Evolutionary conservation across 1,140 invertebrate species (phyloP).

Genomic region (Eriosoma lanigerum): DNA sequence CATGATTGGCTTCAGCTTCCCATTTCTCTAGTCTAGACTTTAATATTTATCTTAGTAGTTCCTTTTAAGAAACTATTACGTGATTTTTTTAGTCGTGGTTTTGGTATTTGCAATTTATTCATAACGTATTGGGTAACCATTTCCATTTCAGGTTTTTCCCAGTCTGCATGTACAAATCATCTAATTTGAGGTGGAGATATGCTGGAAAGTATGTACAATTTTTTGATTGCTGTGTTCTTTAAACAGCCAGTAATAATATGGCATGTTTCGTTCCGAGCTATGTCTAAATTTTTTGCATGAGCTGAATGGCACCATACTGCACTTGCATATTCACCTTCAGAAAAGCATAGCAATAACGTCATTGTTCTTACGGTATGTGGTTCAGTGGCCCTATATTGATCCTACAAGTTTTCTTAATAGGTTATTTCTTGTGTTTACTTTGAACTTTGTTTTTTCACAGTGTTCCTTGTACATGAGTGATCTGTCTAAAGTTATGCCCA

Average conservation of each 20-base stretch:
- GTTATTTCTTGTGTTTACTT: too few relatives aligned
- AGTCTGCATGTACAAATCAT: neutral
- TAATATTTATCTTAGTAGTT: neutral
- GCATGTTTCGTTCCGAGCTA: slow-evolving; percentile 19
- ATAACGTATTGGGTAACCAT: neutral
- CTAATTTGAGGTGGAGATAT: slow-evolving; percentile 22
- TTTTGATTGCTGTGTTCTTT: neutral
- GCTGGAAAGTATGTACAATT: slow-evolving; percentile 14
- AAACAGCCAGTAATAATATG: slow-evolving; percentile 14
- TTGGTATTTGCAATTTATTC: neutral
- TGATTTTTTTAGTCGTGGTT: neutral
- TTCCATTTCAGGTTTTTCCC: neutral
- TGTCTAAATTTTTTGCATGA: slow-evolving; percentile 12
- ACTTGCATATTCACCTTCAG: slow-evolving; percentile 19
- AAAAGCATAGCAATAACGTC: slow-evolving; percentile 25
- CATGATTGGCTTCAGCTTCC: too few relatives aligned
- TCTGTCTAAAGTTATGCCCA: too few relatives aligned
- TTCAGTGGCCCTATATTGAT: too few relatives aligned
- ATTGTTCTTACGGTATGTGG: slow-evolving; percentile 30
- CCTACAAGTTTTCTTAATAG: too few relatives aligned
- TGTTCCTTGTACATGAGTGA: too few relatives aligned
- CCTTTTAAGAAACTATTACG: slow-evolving; percentile 33
- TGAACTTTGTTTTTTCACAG: too few relatives aligned
- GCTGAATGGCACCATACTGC: slow-evolving; percentile 21
- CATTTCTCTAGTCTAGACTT: too few relatives aligned